Percentiles rank a stretch among this genome's conserved stretches.
phyloP scores from a whole-genome alignment of 1,140 invertebrate species.

The Pseudomyrmex dendroicus region DNA sequence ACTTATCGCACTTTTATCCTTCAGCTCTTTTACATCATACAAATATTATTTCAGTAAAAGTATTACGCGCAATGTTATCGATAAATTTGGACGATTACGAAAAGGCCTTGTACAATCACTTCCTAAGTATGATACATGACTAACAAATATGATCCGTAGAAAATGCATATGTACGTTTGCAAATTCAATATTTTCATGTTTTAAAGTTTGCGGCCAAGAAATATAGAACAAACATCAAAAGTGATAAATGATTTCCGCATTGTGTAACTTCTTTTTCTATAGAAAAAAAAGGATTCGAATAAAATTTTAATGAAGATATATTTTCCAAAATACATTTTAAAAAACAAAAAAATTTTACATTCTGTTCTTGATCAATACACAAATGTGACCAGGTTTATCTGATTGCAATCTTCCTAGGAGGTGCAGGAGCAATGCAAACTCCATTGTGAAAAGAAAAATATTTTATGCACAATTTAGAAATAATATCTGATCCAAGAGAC shows the following conservation, averaged over 20 bases:
- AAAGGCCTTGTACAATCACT: conserved; percentile 64
- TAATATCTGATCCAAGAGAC: not conserved
- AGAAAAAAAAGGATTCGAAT: conserved; percentile 27
- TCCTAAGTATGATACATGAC: conserved; percentile 47
- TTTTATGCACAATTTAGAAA: conserved; percentile 45
- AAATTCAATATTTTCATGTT: conserved; percentile 54
- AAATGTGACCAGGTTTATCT: conserved; percentile 29
- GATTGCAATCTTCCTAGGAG: conserved; percentile 15
- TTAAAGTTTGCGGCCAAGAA: not conserved
- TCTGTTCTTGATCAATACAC: conserved; percentile 3
- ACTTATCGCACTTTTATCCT: conserved; percentile 12
- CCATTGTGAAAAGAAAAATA: conserved; percentile 33
- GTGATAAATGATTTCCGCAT: conserved; percentile 25
- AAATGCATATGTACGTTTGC: conserved; percentile 37
- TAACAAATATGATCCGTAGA: conserved; percentile 44
- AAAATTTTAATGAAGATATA: conserved; percentile 23
- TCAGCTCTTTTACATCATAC: conserved; percentile 21
- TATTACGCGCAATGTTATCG: conserved; percentile 31
- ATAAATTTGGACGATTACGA: conserved; percentile 61
- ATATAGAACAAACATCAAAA: not conserved
- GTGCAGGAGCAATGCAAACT: conserved; percentile 20
- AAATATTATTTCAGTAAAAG: conserved; percentile 25
- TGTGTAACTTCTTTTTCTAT: conserved; percentile 33
- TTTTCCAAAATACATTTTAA: conserved; percentile 5
- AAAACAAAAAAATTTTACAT: not conserved